These are phyloP conservation scores for Mionectes olivaceus DNA, from an alignment of 2,797 vertebrate genomes.

Conservation along the genomic window DNA sequence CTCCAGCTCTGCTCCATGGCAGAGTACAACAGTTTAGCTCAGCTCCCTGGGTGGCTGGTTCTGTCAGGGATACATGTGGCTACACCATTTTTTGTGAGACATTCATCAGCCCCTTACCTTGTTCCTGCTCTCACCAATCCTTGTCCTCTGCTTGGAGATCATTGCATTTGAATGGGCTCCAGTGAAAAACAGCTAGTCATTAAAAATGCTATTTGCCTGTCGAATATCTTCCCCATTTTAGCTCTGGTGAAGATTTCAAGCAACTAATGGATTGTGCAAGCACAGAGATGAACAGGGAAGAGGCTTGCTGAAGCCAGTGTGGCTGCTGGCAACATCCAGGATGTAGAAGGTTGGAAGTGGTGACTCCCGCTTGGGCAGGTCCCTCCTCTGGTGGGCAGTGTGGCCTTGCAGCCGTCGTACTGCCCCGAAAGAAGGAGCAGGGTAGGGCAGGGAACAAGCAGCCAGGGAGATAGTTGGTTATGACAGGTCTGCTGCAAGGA, in stretches of 20 bases:
- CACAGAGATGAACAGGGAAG: neutral
- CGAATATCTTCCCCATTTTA: neutral
- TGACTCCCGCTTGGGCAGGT: neutral
- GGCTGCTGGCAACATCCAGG: neutral
- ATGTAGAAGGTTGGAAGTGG: neutral
- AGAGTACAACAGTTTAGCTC: neutral
- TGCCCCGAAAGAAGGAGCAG: neutral
- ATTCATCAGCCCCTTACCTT: neutral
- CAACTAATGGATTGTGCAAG: neutral
- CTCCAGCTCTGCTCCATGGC: neutral
- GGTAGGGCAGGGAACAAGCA: neutral
- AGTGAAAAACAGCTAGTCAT: neutral
- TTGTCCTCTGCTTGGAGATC: neutral
- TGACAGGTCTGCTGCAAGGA: neutral
- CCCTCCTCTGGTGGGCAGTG: neutral
- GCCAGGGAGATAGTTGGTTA: neutral
- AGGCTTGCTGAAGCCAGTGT: neutral
- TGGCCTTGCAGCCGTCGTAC: rapidly evolving
- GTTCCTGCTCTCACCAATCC: neutral
- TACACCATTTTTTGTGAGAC: neutral
- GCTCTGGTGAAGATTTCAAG: neutral
- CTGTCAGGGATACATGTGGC: neutral
- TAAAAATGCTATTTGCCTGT: neutral
- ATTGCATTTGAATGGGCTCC: neutral
- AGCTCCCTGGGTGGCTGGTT: neutral